Conservation (phyloP, 1,140 invertebrate genomes). For the Epicauta chinensis region DNA sequence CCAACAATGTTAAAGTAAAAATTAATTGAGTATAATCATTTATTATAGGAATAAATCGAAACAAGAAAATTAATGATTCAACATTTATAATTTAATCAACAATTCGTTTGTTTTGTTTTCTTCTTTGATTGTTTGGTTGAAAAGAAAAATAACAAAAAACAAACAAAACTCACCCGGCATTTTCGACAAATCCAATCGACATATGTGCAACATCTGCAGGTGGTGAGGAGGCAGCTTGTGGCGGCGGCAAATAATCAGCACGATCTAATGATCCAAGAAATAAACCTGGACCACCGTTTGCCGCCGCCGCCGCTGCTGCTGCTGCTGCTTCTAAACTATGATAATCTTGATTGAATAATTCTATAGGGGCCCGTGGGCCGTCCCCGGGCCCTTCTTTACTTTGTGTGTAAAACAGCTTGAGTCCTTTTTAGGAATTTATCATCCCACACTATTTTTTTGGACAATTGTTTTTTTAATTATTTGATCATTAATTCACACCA, state of each 20-base stretch:
- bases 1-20: too few species aligned
- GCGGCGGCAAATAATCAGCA: slow-evolving; percentile 26
- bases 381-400: slow-evolving; percentile 22
- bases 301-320: slow-evolving; percentile 9
- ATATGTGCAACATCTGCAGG: slow-evolving; percentile 25
- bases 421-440: background rate
- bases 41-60: too few species aligned
- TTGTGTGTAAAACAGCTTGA: slow-evolving; percentile 34
- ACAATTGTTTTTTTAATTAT: too few species aligned
- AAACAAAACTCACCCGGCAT: slow-evolving; percentile 36
- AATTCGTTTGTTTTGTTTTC: too few species aligned
- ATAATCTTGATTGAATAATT: slow-evolving; percentile 28
- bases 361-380: slow-evolving; percentile 22
- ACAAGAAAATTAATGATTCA: too few species aligned
- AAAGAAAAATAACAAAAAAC: too few species aligned
- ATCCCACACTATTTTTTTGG: too few species aligned
- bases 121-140: too few species aligned
- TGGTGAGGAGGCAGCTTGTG: slow-evolving; percentile 24
- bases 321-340: slow-evolving; percentile 15
- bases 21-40: too few species aligned
- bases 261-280: slow-evolving; percentile 29
- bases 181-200: slow-evolving; percentile 27
- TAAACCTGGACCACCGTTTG: slow-evolving; percentile 22
- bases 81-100: too few species aligned
- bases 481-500: too few species aligned